Evolutionary conservation across 2,797 vertebrate genomes (phyloP).

Genomic region (Scolopax rusticola): DNA sequence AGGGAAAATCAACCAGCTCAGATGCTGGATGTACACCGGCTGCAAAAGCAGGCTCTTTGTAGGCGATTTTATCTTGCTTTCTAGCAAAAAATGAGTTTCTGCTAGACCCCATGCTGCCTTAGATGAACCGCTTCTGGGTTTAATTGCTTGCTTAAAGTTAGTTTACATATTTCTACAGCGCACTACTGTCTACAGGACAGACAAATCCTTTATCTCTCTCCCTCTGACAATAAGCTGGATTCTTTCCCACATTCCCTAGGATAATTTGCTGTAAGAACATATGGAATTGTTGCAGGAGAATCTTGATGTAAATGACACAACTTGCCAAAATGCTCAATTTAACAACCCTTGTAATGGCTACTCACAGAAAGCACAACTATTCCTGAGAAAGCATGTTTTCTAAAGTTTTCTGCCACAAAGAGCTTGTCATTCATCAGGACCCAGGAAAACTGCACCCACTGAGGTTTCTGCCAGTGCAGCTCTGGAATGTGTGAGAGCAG

Average conservation of each 20-base stretch:
- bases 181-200: background rate
- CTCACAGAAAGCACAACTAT: background rate
- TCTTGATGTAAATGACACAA: background rate
- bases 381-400: background rate
- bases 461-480: background rate
- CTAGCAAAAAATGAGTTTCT: background rate
- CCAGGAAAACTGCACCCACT: background rate
- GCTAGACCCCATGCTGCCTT: background rate
- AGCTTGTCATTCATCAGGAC: background rate
- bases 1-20: background rate
- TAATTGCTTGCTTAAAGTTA: background rate
- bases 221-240: background rate
- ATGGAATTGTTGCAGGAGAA: background rate
- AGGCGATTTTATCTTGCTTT: background rate
- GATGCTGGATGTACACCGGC: accelerated
- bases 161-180: background rate
- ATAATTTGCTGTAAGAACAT: background rate
- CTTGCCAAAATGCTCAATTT: background rate
- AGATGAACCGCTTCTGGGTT: background rate
- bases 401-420: background rate
- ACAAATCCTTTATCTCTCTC: background rate
- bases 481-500: background rate
- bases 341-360: background rate
- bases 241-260: background rate
- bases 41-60: background rate